Conservation (phyloP, 2,797 vertebrate genomes). For the Meda fulgida region DNA sequence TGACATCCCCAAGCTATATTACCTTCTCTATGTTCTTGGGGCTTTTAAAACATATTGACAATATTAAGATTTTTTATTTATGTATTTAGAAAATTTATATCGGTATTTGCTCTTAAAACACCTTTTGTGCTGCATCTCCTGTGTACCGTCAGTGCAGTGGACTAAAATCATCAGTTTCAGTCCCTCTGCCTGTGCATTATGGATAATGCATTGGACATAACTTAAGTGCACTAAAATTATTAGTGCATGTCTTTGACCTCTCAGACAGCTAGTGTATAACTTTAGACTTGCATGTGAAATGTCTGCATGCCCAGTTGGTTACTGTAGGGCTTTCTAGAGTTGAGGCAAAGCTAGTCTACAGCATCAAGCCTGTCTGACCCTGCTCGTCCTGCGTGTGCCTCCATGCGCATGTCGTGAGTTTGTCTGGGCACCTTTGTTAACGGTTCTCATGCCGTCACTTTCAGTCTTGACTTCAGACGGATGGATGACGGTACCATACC, state of each 20-base stretch:
- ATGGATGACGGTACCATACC: conserved; percentile 81
- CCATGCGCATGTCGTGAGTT: conserved; percentile 46
- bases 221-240: not conserved
- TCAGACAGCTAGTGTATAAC: not conserved
- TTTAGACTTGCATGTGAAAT: conserved; percentile 45
- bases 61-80: not conserved
- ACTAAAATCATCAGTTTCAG: not conserved
- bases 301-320: conserved; percentile 9
- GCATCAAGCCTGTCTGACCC: conserved; percentile 15
- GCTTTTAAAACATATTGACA: not conserved
- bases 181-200: conserved; percentile 5
- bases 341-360: not conserved
- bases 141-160: not conserved
- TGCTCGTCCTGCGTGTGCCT: conserved; percentile 32
- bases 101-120: not conserved
- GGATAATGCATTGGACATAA: not conserved
- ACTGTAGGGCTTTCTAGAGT: not conserved
- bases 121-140: not conserved
- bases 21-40: not conserved
- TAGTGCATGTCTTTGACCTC: conserved; percentile 25
- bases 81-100: not conserved
- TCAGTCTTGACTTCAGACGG: conserved; percentile 84
- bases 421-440: conserved; percentile 69
- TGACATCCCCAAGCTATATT: not conserved
- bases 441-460: conserved; percentile 82